A percentile compares a stretch with the other conserved stretches of the same genome.
These are phyloP conservation scores for Toxotes jaculatrix DNA, from an alignment of 2,113 vertebrate species.

Conservation along the genomic window DNA sequence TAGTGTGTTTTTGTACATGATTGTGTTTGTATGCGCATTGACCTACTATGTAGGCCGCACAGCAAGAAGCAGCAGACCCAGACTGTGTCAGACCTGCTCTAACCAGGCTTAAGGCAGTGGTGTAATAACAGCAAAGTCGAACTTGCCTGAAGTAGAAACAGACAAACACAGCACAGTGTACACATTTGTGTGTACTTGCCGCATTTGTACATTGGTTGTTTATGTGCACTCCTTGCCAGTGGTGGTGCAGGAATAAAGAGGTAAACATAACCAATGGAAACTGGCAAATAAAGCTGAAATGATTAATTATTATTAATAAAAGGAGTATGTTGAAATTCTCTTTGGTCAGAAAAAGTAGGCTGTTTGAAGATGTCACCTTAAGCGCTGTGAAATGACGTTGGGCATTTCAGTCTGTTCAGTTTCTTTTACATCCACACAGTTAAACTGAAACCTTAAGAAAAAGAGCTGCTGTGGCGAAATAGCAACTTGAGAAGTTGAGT, in stretches of 20 bases:
- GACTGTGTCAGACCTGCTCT: slow-evolving; percentile 37
- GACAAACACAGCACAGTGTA: not conserved
- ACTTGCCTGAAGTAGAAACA: slow-evolving; percentile 25
- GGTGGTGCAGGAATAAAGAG: not conserved
- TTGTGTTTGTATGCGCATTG: slow-evolving; percentile 43
- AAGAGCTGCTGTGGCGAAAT: slow-evolving; percentile 2
- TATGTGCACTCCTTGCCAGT: not conserved
- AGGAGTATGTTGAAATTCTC: not conserved
- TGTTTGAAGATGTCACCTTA: not conserved
- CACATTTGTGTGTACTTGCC: not conserved
- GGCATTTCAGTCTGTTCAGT: not conserved
- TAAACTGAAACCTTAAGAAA: slow-evolving; percentile 1
- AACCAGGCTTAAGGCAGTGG: slow-evolving; percentile 33
- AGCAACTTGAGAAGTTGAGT: not conserved
- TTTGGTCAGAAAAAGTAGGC: not conserved
- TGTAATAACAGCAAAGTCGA: slow-evolving; percentile 27
- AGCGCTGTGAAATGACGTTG: not conserved
- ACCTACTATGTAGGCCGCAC: slow-evolving; percentile 34
- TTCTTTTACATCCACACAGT: not conserved
- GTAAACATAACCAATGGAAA: not conserved
- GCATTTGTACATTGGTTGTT: slow-evolving; percentile 15
- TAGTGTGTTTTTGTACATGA: slow-evolving; percentile 32
- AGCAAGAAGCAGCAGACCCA: slow-evolving; percentile 23
- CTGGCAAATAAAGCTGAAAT: not conserved
- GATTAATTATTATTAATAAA: not conserved